A percentile compares a stretch with the other conserved stretches of the same genome.
Conservation (phyloP, 1,140 invertebrate genomes). For the Trypoxylus dichotomus region DNA sequence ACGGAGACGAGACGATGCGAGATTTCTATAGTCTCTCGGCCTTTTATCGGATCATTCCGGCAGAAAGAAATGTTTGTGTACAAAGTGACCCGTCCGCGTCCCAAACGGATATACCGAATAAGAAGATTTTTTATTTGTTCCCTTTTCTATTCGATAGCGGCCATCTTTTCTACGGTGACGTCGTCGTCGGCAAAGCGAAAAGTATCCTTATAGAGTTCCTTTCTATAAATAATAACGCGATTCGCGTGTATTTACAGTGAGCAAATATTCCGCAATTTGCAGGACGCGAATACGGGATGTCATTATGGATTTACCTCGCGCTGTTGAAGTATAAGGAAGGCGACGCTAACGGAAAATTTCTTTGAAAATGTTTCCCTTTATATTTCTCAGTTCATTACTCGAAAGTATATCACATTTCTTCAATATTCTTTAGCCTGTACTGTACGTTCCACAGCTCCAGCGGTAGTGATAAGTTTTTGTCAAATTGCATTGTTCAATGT, state of each 20-base stretch:
- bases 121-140: constrained; percentile 8
- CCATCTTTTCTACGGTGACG: neutral
- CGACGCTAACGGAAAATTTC: neutral
- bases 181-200: neutral
- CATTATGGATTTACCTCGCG: neutral
- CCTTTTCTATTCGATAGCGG: neutral
- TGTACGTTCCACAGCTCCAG: neutral
- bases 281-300: neutral
- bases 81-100: neutral
- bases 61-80: constrained; percentile 24
- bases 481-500: too few relatives aligned
- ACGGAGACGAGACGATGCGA: neutral
- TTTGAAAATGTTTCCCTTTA: neutral
- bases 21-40: neutral
- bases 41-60: neutral
- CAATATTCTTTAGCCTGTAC: neutral
- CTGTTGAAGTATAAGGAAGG: too few relatives aligned
- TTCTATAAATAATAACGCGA: neutral
- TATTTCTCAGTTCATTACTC: neutral
- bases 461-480: too few relatives aligned
- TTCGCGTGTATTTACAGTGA: neutral
- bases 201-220: neutral
- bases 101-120: neutral
- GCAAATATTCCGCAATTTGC: neutral
- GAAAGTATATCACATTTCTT: neutral